Evolutionary conservation across 2,888 invertebrate genomes (phyloP).

Genomic region (Neocrepidodera transversa): DNA sequence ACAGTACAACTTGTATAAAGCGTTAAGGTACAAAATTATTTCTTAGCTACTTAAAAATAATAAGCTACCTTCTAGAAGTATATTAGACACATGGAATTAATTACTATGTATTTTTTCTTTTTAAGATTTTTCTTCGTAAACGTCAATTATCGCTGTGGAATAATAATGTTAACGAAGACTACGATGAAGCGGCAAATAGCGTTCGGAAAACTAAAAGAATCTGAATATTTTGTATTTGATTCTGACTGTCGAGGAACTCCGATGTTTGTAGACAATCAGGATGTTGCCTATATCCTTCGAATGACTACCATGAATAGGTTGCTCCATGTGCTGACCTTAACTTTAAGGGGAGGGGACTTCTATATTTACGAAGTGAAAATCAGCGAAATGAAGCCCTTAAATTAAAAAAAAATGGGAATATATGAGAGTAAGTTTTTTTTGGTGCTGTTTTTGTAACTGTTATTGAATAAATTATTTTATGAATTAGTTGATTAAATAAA

Average conservation of each 20-base stretch:
- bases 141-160: conserved; percentile 63
- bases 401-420: conserved; percentile 17
- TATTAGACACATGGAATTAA: neutral
- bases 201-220: conserved; percentile 56
- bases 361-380: conserved; percentile 56
- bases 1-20: conserved; percentile 70
- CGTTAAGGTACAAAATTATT: conserved; percentile 59
- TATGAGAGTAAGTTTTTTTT: neutral
- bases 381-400: conserved; percentile 47
- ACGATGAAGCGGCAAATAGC: conserved; percentile 48
- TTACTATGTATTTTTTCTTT: conserved; percentile 5
- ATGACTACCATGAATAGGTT: conserved; percentile 59
- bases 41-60: neutral
- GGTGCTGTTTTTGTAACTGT: neutral
- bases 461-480: neutral
- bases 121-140: conserved; percentile 64
- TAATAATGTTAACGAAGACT: conserved; percentile 61
- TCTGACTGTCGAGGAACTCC: conserved; percentile 69
- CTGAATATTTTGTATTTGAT: conserved; percentile 73
- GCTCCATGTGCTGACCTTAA: conserved; percentile 69
- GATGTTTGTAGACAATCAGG: conserved; percentile 64
- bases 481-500: no score
- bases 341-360: conserved; percentile 62
- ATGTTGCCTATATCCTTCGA: conserved; percentile 67
- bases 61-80: neutral